These are phyloP conservation scores for Dermatophagoides farinae DNA, from an alignment of 1,140 invertebrate species.

Conservation along the genomic window DNA sequence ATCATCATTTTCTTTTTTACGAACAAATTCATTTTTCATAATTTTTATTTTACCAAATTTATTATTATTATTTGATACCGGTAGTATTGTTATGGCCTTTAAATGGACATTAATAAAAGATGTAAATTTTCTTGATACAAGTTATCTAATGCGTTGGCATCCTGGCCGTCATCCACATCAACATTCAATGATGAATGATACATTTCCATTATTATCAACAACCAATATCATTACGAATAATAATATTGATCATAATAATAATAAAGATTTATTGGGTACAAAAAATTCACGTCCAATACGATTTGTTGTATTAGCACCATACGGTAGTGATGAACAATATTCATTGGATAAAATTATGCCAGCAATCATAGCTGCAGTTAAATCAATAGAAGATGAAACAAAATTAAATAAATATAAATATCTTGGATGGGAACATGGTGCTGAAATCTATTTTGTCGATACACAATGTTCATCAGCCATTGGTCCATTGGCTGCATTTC, in stretches of 20 bases:
- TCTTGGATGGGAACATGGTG: conserved; percentile 33
- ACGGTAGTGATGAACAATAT: conserved; percentile 37
- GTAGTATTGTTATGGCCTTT: too few relatives aligned
- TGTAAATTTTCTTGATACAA: background rate
- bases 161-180: background rate
- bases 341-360: conserved; percentile 47
- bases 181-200: background rate
- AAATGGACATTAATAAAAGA: background rate
- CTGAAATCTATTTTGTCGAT: conserved; percentile 41
- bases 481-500: conserved; percentile 53
- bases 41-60: background rate
- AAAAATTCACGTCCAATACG: background rate
- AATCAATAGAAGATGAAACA: conserved; percentile 29
- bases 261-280: background rate
- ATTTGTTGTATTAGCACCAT: conserved; percentile 44
- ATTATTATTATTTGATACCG: background rate
- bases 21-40: background rate
- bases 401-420: background rate
- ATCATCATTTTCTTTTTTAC: background rate
- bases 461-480: conserved; percentile 54
- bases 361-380: conserved; percentile 47
- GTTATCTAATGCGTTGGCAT: background rate
- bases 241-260: background rate
- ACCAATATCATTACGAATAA: too few relatives aligned
- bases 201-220: background rate